Evolutionary conservation across 2,797 vertebrate species (phyloP), one percentile per base, ranked within the genome.

Genomic region (Meda fulgida): DNA sequence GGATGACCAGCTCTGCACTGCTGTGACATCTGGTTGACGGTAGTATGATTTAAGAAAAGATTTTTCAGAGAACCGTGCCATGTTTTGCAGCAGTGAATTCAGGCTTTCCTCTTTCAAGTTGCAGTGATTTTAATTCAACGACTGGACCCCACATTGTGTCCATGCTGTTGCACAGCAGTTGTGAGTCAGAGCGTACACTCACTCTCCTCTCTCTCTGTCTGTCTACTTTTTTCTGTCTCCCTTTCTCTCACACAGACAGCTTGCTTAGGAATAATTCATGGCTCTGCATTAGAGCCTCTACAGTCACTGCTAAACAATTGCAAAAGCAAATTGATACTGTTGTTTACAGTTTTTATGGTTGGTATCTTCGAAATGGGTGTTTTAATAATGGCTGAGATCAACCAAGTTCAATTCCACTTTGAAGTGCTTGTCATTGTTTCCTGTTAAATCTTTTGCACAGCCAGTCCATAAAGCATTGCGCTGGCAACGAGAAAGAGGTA

Each of bases 161-260:
- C 87, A 89, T 85, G 83, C 89, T 89, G 87, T 88, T 87, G 84
- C 89, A 87, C 87, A 89, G 89, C 89, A 82, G 87, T 88, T 85
- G 85, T 89, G 89, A 89, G 81, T 89, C 87, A 89, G 81, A 86
- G 76, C 71, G 83, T 82, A 85, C 60, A 46, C 78, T 83, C 84
- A 77, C 23, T 75, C 67, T n/a, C 34, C 36, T 76, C 73, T 71
- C 34, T 71, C 60, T 81, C 55, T 73, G 23, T 76, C 65, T 51
- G 23, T 65, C 65, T 75, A 29, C 36, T 60, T 43, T 48, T 81
- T 72, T 71, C 71, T 66, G 60, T 77, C 40, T 87, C 53, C 82
- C 85, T 67, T 29, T 73, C 77, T 66, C 70, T 40, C 53, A 66
- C 23, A 69, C 79, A 85, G 75, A 83, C 84, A 82, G 79, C 65